phyloP scores from a whole-genome alignment of 2,113 vertebrate genomes.

The Bothrops jararaca region DNA sequence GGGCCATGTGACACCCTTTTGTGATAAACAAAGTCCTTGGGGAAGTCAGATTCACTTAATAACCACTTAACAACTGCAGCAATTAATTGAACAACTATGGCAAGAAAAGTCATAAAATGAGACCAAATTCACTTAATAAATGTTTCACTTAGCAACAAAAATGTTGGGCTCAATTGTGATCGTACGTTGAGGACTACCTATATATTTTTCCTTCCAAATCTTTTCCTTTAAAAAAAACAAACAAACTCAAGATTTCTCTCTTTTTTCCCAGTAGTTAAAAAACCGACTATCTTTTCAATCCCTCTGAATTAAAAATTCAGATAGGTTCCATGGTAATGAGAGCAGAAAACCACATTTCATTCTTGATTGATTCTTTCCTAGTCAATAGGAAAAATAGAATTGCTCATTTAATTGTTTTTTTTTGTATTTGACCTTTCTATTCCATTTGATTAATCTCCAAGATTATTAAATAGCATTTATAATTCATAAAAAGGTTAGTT shows the following conservation, averaged over 20 bases:
- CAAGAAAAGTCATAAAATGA: background rate
- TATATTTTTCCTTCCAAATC: background rate
- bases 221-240: background rate
- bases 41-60: background rate
- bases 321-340: slow-evolving; percentile 43
- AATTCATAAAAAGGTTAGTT: slow-evolving; percentile 48
- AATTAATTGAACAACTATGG: background rate
- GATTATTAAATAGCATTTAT: slow-evolving; percentile 57
- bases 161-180: background rate
- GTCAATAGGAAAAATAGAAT: slow-evolving; percentile 36
- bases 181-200: background rate
- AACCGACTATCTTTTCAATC: slow-evolving; percentile 36
- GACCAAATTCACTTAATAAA: background rate
- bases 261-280: background rate
- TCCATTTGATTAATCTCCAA: slow-evolving; percentile 57
- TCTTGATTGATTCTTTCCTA: slow-evolving; percentile 63
- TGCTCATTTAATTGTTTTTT: slow-evolving; percentile 58
- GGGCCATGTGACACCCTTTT: background rate
- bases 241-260: background rate
- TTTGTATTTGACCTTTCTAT: slow-evolving; percentile 64
- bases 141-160: background rate
- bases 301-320: slow-evolving; percentile 45
- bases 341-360: slow-evolving; percentile 61
- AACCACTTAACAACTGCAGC: background rate
- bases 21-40: background rate